A percentile compares a stretch with the other conserved stretches of the same genome.
Conservation (phyloP, 2,797 vertebrate species). For the Chaunax sp. region DNA sequence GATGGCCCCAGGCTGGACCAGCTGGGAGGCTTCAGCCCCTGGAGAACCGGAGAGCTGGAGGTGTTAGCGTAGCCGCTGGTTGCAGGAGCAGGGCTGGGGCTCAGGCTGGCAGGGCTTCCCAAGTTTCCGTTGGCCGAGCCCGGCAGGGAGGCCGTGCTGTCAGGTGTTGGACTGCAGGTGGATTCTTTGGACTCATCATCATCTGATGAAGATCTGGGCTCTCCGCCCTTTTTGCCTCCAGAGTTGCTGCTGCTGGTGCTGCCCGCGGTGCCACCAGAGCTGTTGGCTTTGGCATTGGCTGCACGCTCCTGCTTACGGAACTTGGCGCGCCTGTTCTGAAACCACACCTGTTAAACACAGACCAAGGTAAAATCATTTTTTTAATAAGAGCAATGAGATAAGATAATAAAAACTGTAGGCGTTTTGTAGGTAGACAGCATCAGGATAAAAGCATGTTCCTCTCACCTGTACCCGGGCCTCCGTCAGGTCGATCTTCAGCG, state of each 20-base stretch:
- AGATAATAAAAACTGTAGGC: no score
- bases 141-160: slow-evolving; percentile 95
- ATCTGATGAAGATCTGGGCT: slow-evolving; percentile 90
- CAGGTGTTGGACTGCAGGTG: slow-evolving; percentile 95
- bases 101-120: slow-evolving; percentile 90
- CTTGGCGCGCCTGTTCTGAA: slow-evolving; percentile 95
- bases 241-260: slow-evolving; percentile 60
- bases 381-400: background rate
- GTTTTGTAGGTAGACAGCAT: no score
- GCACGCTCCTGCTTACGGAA: slow-evolving; percentile 93
- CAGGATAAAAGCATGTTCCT: background rate
- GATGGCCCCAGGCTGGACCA: slow-evolving; percentile 89
- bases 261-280: slow-evolving; percentile 62
- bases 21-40: slow-evolving; percentile 89
- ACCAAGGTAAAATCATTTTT: slow-evolving; percentile 8
- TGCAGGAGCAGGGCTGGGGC: slow-evolving; percentile 87
- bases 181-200: slow-evolving; percentile 97
- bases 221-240: slow-evolving; percentile 84
- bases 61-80: slow-evolving; percentile 80
- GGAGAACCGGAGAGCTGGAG: slow-evolving; percentile 85
- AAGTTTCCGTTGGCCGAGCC: slow-evolving; percentile 84
- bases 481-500: slow-evolving; percentile 96
- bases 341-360: slow-evolving; percentile 88
- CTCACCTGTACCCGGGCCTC: slow-evolving; percentile 95
- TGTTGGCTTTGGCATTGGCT: slow-evolving; percentile 89